Evolutionary conservation across 2,797 vertebrate genomes (phyloP).

Genomic region (Chiloscyllium punctatum): DNA sequence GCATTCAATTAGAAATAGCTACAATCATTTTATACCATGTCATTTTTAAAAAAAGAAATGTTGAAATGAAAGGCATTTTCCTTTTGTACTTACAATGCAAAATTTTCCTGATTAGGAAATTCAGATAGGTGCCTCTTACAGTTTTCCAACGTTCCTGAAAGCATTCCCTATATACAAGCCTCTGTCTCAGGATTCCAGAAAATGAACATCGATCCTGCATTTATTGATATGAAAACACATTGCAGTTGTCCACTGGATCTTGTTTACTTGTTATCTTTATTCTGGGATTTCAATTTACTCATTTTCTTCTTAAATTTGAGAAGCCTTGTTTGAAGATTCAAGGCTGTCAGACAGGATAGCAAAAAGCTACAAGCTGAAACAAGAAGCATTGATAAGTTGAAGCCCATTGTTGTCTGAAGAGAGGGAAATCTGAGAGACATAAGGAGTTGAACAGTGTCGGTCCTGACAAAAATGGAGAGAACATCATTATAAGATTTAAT

Average conservation of each 20-base stretch:
- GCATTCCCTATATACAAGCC: neutral
- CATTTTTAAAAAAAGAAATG: neutral
- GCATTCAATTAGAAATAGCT: neutral
- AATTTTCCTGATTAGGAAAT: neutral
- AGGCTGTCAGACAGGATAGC: neutral
- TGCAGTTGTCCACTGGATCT: neutral
- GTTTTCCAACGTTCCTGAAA: neutral
- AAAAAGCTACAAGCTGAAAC: neutral
- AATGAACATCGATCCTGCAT: neutral
- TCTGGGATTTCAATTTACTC: neutral
- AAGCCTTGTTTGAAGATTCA: neutral
- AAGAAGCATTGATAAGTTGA: neutral
- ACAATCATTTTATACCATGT: neutral
- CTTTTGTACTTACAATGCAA: neutral
- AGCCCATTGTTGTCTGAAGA: neutral
- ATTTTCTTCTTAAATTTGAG: neutral
- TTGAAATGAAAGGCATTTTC: neutral
- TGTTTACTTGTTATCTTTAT: neutral
- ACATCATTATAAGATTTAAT: neutral
- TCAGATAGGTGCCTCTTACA: neutral
- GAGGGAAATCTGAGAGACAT: neutral
- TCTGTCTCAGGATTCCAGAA: neutral
- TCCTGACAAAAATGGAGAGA: neutral
- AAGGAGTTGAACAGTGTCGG: neutral
- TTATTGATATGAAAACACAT: neutral